Base-by-base conservation (phyloP, 30 jellyfish, hydroid and myxozoan species). In the Pelagia noctiluca region DNA sequence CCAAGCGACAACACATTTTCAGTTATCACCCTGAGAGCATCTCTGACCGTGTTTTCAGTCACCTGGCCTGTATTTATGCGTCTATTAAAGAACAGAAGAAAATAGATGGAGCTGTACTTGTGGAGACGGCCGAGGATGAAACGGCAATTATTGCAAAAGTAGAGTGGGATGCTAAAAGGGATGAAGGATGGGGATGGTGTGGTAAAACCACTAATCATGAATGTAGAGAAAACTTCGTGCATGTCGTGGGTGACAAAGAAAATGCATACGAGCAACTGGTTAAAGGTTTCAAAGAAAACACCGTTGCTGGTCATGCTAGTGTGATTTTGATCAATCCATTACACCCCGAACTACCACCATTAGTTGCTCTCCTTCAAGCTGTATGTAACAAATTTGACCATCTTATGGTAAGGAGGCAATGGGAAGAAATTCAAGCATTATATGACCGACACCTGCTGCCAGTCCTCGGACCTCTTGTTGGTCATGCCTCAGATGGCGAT, bases 401-500 rank as follows among this genome's bases (percentile, higher is more conserved):
- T 35, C 36, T 12, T 2, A 25, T 26, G 63, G 78, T 76, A 0
- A 52, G 42, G 26, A 66, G 46, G 18, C 71, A 80, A 29, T 61
- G 90, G 90, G 18, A 62, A 7, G 36, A 1, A 26, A 80, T 80
- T 19, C 28, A 80, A 28, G 4, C 23, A 21, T 31, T 80, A 24
- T 82, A 82, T 74, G 29, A 68, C 13, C 48, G 69, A 48, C 63
- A 69, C 31, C 37, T 82, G 67, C 37, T 67, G 77, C 78, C 48
- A 3, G 87, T 49, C 33, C 79, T 82, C 4, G 86, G 92, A 13
- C 92, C 92, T 19, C 47, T 82, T 3, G 86, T 82, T 67, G 92
- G 86, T 8, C 78, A 82, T 82, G 92, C 87, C 46, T 82, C 92
- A 19, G 92, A 82, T 35, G 92, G 87, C 29, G 92, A 82, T 37